Base-by-base conservation (phyloP, 2,113 vertebrate genomes). In the Odocoileus virginianus region DNA sequence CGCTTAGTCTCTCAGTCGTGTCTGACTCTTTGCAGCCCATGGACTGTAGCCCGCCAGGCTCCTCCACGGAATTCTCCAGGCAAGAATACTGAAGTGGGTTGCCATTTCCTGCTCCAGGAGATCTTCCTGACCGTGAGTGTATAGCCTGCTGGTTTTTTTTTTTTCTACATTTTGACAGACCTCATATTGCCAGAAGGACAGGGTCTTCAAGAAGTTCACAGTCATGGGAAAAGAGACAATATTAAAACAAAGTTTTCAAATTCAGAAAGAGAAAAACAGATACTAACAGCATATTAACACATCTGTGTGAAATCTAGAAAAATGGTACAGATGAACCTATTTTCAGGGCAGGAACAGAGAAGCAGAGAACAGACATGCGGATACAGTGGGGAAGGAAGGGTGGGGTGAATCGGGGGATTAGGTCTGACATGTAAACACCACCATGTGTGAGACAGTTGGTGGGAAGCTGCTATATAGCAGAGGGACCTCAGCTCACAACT, bases 381-480 rank as follows among this genome's bases (percentile, higher is more conserved):
- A 71, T 23, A 36, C 67, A 40, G 67, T n/a, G 4, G n/a, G 3
- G n/a, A 71, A 71, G 67, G 19, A 33, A 40, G 10, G 67, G 67
- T 2, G 67, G 67, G 67, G 17, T 40, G n/a, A 71, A 21, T 2
- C 40, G 67, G 67, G 67, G 40, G 19, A 40, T 2, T 23, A 55
- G 54, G 54, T 55, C 54, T 55, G n/a, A 40, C 67, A 12, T 9
- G 67, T 23, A 23, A 71, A 71, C 10, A 71, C 19, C 2, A 3
- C n/a, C 67, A 6, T 12, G 19, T 12, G 67, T 40, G 1, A 23
- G n/a, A 40, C 0, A 2, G 64, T 5, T 71, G 6, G 19, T 2
- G 67, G 19, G 67, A 11, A 13, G 67, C 10, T 12, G n/a, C 19
- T 12, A 10, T n/a, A 23, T 3, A 12, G n/a, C 19, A 23, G n/a